These are phyloP conservation scores for Atopsyche davidsoni DNA, from an alignment of 1,140 invertebrate genomes.

Conservation along the genomic window DNA sequence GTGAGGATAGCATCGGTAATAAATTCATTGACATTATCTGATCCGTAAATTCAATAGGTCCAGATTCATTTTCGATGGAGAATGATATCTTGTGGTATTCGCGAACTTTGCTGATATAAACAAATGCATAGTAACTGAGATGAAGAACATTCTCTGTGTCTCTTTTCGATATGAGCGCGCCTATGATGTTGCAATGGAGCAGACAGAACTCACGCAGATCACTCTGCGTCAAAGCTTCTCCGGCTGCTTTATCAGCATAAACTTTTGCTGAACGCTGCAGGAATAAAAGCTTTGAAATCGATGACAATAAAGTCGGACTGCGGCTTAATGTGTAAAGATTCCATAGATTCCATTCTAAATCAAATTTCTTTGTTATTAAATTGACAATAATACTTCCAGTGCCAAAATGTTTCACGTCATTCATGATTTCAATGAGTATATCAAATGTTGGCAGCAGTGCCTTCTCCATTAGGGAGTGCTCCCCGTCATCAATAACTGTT, in stretches of 20 bases:
- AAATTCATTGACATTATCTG: slow-evolving; percentile 56
- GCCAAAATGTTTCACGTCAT: slow-evolving; percentile 42
- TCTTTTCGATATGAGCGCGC: slow-evolving; percentile 43
- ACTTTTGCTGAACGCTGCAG: slow-evolving; percentile 15
- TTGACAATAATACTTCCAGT: slow-evolving; percentile 36
- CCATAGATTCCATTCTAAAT: slow-evolving; percentile 31
- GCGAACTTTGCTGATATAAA: slow-evolving; percentile 36
- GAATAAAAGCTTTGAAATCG: slow-evolving; percentile 20
- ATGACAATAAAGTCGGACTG: slow-evolving; percentile 11
- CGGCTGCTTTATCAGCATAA: slow-evolving; percentile 12
- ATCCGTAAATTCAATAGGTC: slow-evolving; percentile 43
- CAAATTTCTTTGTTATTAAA: slow-evolving; percentile 33
- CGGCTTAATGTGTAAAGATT: slow-evolving; percentile 26
- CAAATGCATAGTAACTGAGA: slow-evolving; percentile 37
- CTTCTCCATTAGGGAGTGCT: slow-evolving; percentile 48
- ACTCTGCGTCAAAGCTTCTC: slow-evolving; percentile 24
- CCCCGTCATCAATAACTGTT: slow-evolving; percentile 40
- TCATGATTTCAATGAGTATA: slow-evolving; percentile 40
- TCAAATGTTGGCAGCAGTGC: slow-evolving; percentile 48
- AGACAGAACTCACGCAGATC: slow-evolving; percentile 36
- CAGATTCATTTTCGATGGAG: slow-evolving; percentile 37
- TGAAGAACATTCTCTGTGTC: slow-evolving; percentile 35
- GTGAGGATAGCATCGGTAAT: slow-evolving; percentile 51
- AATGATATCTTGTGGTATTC: slow-evolving; percentile 30
- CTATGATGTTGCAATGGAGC: slow-evolving; percentile 45